Base-by-base conservation (phyloP, 2,797 vertebrate genomes). In the Parauchenoglanis ngamensis region DNA sequence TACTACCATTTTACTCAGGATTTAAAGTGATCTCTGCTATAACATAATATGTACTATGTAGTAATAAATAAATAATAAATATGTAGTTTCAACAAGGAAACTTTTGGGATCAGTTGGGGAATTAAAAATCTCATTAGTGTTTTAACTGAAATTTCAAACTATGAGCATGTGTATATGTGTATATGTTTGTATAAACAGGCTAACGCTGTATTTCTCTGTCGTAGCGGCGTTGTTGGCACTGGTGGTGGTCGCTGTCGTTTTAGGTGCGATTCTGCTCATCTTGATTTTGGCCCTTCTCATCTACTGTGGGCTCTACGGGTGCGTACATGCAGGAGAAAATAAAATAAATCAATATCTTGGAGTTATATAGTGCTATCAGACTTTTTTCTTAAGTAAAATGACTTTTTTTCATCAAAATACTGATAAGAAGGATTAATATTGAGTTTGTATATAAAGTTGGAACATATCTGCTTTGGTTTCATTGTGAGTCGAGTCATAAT, bases 191-290 rank as follows among this genome's bases (percentile, higher is more conserved):
- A 3, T 87, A 21, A 73, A 3, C 19, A 8, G 49, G 25, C 84
- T 80, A 56, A 52, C 17, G 13, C 4, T 86, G 59, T 84, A 10
- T 87, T 46, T 90, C 25, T 84, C 46, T 88, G n/a, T 79, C 3
- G 4, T 87, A 96, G 96, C 95, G 0, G 52, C 94, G 67, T 91
- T 96, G 88, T 87, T 96, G 90, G 96, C 95, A 0, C 92, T 96
- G 76, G 96, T 96, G 90, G 92, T 96, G 85, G 86, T 96, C 83
- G 95, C 96, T 76, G 95, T 94, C 56, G 94, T 96, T 0, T 92
- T 96, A 1, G 96, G 96, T 28, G 94, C 92, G 85, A 1, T 95
- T 83, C 88, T 96, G 46, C 94, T 96, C 80, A 89, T 96, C 88
- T 0, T 94, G 0, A 6, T 95, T 59, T 83, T 96, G 86, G 91